phyloP scores from a whole-genome alignment of 2,888 invertebrate genomes.

The Diloba caeruleocephala region DNA sequence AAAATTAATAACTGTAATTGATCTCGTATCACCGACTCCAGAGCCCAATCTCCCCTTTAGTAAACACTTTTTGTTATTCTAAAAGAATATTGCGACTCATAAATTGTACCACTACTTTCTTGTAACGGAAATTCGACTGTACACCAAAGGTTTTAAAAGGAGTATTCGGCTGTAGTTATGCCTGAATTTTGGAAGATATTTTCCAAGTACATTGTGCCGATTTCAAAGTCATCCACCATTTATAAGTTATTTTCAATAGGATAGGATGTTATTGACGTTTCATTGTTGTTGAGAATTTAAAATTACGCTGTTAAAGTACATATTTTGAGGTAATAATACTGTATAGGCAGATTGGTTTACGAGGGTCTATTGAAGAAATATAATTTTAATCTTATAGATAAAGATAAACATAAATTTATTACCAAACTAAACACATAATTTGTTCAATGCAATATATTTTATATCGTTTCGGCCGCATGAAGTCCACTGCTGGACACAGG shows the following conservation, averaged over 20 bases:
- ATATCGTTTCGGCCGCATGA: no score
- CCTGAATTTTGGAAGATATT: slow-evolving; percentile 28
- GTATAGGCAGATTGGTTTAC: no score
- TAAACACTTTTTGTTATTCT: slow-evolving; percentile 52
- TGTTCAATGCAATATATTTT: no score
- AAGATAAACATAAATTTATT: no score
- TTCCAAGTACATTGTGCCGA: slow-evolving; percentile 45
- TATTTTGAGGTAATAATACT: no score
- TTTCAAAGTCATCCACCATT: slow-evolving; percentile 56
- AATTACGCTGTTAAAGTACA: slow-evolving; percentile 8
- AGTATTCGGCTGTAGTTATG: slow-evolving; percentile 3
- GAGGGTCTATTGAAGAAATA: no score
- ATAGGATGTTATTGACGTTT: slow-evolving; percentile 47
- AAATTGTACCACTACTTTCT: slow-evolving; percentile 10
- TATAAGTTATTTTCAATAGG: slow-evolving; percentile 53
- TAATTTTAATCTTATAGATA: no score
- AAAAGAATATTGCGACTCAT: slow-evolving; percentile 46
- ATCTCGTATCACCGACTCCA: slow-evolving; percentile 46
- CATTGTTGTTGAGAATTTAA: slow-evolving; percentile 32
- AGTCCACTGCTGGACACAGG: no score
- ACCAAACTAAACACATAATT: no score
- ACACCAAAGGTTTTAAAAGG: neutral
- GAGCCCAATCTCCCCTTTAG: slow-evolving; percentile 46
- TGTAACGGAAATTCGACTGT: slow-evolving; percentile 24
- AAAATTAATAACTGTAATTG: slow-evolving; percentile 61